Percentiles rank a stretch among this genome's conserved stretches.
Evolutionary conservation across 2,888 invertebrate species (phyloP).

Genomic region (Ophion ellenae): DNA sequence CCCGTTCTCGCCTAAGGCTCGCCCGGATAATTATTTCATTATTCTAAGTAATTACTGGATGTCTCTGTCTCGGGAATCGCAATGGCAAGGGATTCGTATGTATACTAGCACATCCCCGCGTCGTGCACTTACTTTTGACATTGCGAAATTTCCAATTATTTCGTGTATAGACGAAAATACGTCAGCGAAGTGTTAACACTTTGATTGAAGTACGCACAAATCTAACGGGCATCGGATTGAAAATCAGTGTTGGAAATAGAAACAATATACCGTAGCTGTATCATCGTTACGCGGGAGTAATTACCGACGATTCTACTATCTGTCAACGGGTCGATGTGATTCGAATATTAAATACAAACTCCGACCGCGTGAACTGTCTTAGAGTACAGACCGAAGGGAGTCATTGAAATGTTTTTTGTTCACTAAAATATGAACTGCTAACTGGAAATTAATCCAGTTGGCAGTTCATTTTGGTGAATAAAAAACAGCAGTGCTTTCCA

Average conservation of each 20-base stretch:
- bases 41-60: constrained; percentile 68
- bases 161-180: constrained; percentile 17
- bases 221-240: neutral
- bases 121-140: neutral
- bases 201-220: constrained; percentile 6
- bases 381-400: neutral
- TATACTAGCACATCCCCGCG: constrained; percentile 1
- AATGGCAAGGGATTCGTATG: constrained; percentile 3
- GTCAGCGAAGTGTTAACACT: constrained; percentile 27
- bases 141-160: constrained; percentile 14
- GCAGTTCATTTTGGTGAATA: too few species aligned
- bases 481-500: too few species aligned
- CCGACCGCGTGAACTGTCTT: neutral
- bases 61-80: constrained; percentile 37
- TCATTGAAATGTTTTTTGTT: neutral
- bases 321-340: neutral
- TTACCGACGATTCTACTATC: neutral
- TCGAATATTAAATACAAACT: neutral
- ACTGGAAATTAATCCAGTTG: neutral
- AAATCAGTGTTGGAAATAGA: neutral
- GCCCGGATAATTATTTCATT: constrained; percentile 70
- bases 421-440: neutral
- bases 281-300: neutral
- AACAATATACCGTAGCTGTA: neutral
- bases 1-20: constrained; percentile 43